Evolutionary conservation across 2,888 invertebrate species (phyloP), one percentile per base, ranked within the genome.

Genomic region (Pandemis corylana): DNA sequence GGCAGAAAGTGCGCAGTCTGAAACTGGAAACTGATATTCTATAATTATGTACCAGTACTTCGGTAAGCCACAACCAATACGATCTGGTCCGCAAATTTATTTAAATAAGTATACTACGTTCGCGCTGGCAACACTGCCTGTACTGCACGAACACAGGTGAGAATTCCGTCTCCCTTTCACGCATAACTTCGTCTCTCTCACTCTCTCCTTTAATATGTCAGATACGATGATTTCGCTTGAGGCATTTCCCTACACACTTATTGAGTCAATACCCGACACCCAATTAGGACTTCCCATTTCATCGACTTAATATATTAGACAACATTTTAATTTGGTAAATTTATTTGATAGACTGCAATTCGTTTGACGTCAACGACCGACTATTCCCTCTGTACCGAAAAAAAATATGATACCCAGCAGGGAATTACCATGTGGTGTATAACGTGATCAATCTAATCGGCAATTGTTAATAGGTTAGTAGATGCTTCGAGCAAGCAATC

Each of bases 381-480:
- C n/a, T 51, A 13, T 56, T 56, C 9, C 20, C 4, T 56, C 9
- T 56, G 3, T 56, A 53, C 44, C 10, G n/a, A 5, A 51, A 51
- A 51, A 51, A 51, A 1, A n/a, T 1, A 51, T n/a, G n/a, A 51
- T 13, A n/a, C n/a, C 6, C 13, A 5, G n/a, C n/a, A 20, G 51
- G 13, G 51, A 51, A n/a, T 51, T 51, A 51, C n/a, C 51, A 51
- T 20, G 7, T 56, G 15, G 53, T 56, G 53, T 4, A 4, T 4
- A 4, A 15, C 7, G 7, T 20, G 20, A 15, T 56, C 15, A n/a
- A 12, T 53, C 53, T 4, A 20, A 56, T 9, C 9, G 28, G 12
- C 59, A 59, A 59, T 5, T 41, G 46, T 75, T 67, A 75, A 66
- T 73, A 36, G 62, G 70, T 75, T 75, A 75, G 75, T 75, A 62